Base-by-base conservation (phyloP, 2,888 invertebrate species). In the Nymphalis c-album region DNA sequence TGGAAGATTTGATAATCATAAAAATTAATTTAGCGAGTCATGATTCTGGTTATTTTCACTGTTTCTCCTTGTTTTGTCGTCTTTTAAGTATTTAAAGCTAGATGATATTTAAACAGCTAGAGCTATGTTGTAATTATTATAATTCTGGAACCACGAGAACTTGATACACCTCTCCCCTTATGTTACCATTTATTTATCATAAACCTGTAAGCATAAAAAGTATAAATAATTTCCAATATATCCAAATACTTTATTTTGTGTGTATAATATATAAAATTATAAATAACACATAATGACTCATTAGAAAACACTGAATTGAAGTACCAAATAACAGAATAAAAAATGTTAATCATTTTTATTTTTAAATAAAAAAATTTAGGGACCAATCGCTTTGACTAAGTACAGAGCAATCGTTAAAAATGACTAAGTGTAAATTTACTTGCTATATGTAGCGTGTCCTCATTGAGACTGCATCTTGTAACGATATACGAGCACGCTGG, bases 401-500 rank as follows among this genome's bases (percentile, higher is more conserved):
- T 40, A 40, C 13, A 40, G 13, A 13, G 13, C 6, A 31, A 31
- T 31, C 6, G 26, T 31, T 31, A 31, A 6, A 40, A 40, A 40
- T 40, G 13, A 40, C 35, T 8, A 50, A 50, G 20, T 10, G 10
- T 20, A 18, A 50, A 7, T 18, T 61, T 64, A 68, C 68, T 61
- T 58, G 60, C 50, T 58, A 57, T 53, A n/a, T 26, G 46, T 16
- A 51, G 40, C 18, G 8, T 46, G 40, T 5, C 16, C 48, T 91
- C 90, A 92, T 75, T 92, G 90, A 48, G 82, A 73, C 76, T 90
- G 88, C 73, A 86, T 81, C 92, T 95, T 95, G 88, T 96, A 95
- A 81, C 95, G 94, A 87, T 96, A 96, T 67, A 95, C 95, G 62
- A 96, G 93, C 64, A 96, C 94, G 73, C 96, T 96, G 66, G 95